A percentile compares a stretch with the other conserved stretches of the same genome.
Conservation (phyloP, 1,140 invertebrate genomes). For the Magallana ariakensis region DNA sequence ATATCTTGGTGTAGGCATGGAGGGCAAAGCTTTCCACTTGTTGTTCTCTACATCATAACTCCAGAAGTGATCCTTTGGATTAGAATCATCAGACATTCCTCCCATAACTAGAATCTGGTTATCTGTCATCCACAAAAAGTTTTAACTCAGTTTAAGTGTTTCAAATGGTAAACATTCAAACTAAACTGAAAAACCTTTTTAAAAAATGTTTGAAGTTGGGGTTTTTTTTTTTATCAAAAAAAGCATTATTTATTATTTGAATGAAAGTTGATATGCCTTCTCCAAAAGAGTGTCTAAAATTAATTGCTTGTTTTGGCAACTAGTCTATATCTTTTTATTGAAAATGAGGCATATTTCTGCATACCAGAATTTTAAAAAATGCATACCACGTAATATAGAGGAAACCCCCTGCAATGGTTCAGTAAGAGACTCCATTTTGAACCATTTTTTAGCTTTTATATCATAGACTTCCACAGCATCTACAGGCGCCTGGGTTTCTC, state of each 20-base stretch:
- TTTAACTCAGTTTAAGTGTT: too few relatives aligned
- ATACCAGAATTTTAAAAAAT: not conserved
- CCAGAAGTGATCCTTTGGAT: constrained; percentile 71
- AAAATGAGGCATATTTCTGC: not conserved
- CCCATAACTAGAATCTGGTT: constrained; percentile 72
- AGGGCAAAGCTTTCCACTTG: constrained; percentile 70
- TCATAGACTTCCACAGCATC: constrained; percentile 76
- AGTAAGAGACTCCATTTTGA: constrained; percentile 62
- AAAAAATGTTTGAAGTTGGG: too few relatives aligned
- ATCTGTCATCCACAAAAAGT: constrained; percentile 66
- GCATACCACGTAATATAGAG: constrained; percentile 71
- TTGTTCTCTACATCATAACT: constrained; percentile 71
- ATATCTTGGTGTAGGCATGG: constrained; percentile 76
- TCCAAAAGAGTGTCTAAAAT: too few relatives aligned
- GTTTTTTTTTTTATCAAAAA: too few relatives aligned
- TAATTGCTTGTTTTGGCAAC: too few relatives aligned
- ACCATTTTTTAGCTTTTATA: constrained; percentile 73
- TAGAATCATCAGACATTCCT: constrained; percentile 75
- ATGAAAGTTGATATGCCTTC: too few relatives aligned
- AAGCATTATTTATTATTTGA: too few relatives aligned
- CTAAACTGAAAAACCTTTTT: too few relatives aligned
- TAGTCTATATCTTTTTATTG: too few relatives aligned
- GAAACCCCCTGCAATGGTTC: constrained; percentile 73
- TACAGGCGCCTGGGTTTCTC: constrained; percentile 72
- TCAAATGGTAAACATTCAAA: too few relatives aligned